A percentile compares a stretch with the other conserved stretches of the same genome.
phyloP scores from a whole-genome alignment of 1,140 invertebrate species.

The Platyura marginata region DNA sequence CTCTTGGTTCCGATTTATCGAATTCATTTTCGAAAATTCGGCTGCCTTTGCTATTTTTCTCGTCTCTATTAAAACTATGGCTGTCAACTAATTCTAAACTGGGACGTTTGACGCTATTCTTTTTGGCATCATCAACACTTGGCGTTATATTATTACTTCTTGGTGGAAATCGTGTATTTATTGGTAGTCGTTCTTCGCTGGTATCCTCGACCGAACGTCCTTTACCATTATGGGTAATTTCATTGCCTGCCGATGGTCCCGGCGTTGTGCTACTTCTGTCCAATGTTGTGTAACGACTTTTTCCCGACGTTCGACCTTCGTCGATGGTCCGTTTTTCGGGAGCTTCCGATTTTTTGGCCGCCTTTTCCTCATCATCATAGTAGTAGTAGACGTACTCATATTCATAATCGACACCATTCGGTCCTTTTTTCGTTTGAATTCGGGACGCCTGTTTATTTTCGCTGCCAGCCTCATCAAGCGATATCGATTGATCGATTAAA shows the following conservation, averaged over 20 bases:
- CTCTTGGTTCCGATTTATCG: constrained; percentile 11
- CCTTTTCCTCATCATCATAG: constrained; percentile 60
- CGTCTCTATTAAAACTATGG: constrained; percentile 56
- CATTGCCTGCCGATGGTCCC: constrained; percentile 19
- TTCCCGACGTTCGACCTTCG: not conserved
- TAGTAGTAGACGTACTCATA: constrained; percentile 86
- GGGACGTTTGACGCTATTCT: constrained; percentile 31
- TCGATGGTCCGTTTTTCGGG: not conserved
- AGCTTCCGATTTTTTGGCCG: not conserved
- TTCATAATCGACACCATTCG: constrained; percentile 79
- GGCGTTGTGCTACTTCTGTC: constrained; percentile 31
- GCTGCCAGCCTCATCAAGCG: constrained; percentile 16
- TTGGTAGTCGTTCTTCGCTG: constrained; percentile 43
- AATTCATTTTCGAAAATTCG: constrained; percentile 16
- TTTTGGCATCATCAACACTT: constrained; percentile 18
- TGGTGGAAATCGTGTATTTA: constrained; percentile 59
- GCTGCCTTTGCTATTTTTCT: constrained; percentile 24
- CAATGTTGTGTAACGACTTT: constrained; percentile 41
- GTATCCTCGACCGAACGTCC: constrained; percentile 11
- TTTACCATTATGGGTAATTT: constrained; percentile 33
- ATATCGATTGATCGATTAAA: constrained; percentile 16
- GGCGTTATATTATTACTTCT: constrained; percentile 14
- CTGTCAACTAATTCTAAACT: constrained; percentile 60
- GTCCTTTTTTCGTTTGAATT: constrained; percentile 69
- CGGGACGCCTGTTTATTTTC: constrained; percentile 29